Percentiles rank a stretch among this genome's conserved stretches.
Evolutionary conservation across 1,140 invertebrate species (phyloP).

Genomic region (Pomacea maculata): DNA sequence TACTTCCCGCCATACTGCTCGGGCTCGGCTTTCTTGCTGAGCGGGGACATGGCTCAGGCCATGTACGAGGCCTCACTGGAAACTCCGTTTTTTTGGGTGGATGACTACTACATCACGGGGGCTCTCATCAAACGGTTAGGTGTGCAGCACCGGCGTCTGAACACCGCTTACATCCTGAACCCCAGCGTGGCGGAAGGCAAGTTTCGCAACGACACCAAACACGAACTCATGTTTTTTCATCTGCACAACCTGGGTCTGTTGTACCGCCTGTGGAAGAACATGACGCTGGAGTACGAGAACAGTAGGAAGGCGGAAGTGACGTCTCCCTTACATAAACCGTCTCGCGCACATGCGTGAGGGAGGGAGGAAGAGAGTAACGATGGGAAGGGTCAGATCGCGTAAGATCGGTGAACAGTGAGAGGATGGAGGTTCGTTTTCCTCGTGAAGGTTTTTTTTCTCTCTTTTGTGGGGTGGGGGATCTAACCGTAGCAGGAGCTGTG

Average conservation of each 20-base stretch:
- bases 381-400: too few relatives aligned
- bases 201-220: conserved; percentile 35
- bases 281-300: conserved; percentile 13
- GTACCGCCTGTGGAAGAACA: conserved; percentile 40
- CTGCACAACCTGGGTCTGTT: conserved; percentile 38
- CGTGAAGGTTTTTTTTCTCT: too few relatives aligned
- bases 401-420: too few relatives aligned
- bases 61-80: conserved; percentile 55
- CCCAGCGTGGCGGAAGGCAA: conserved; percentile 35
- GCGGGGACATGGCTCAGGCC: conserved; percentile 55
- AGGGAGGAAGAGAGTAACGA: too few relatives aligned
- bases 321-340: neutral
- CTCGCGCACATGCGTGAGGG: too few relatives aligned
- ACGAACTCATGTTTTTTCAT: conserved; percentile 42
- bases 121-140: conserved; percentile 49
- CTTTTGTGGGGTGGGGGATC: too few relatives aligned
- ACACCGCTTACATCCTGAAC: conserved; percentile 47
- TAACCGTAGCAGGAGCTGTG: too few relatives aligned
- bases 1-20: conserved; percentile 66
- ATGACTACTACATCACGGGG: conserved; percentile 66
- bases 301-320: neutral
- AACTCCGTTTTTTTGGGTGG: conserved; percentile 64
- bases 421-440: too few relatives aligned
- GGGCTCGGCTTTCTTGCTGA: conserved; percentile 64
- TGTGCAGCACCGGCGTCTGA: conserved; percentile 40